phyloP scores from a whole-genome alignment of 30 jellyfish, hydroid and myxozoan species.

The Cassiopea andromeda region DNA sequence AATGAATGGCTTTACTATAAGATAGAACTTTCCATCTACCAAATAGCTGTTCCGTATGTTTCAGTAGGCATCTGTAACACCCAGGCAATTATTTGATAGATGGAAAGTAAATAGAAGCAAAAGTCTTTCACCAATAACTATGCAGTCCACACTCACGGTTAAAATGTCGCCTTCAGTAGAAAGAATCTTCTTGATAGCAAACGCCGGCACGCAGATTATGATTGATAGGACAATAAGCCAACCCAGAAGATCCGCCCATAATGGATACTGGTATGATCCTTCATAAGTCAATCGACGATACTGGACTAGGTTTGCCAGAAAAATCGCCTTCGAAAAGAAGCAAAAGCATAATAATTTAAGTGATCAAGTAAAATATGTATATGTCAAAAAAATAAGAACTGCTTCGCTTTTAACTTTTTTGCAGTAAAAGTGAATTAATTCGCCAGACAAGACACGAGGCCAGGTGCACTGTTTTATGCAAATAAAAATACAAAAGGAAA shows the following conservation, averaged over 20 bases:
- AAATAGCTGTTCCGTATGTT: too few relatives aligned
- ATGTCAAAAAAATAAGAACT: neutral
- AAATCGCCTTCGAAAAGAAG: slow-evolving; percentile 60
- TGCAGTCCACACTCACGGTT: slow-evolving; percentile 24
- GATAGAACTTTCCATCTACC: too few relatives aligned
- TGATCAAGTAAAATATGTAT: neutral
- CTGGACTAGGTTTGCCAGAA: slow-evolving; percentile 65
- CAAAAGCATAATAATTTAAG: neutral
- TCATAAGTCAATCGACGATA: slow-evolving; percentile 79
- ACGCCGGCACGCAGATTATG: slow-evolving; percentile 72
- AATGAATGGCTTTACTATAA: too few relatives aligned
- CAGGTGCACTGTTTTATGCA: too few relatives aligned
- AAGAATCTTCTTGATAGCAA: slow-evolving; percentile 39
- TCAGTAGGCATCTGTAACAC: too few relatives aligned
- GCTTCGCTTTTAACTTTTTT: too few relatives aligned
- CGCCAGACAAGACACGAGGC: too few relatives aligned
- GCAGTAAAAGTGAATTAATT: too few relatives aligned
- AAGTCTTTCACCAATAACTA: neutral
- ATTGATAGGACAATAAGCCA: slow-evolving; percentile 78
- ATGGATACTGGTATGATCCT: slow-evolving; percentile 72
- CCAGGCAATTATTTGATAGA: too few relatives aligned
- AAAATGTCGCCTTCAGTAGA: slow-evolving; percentile 12
- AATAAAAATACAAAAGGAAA: too few relatives aligned
- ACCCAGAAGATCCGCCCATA: slow-evolving; percentile 90
- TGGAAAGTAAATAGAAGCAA: too few relatives aligned